phyloP scores from a whole-genome alignment of 2,888 invertebrate genomes.

The Acanthosoma haemorrhoidale region DNA sequence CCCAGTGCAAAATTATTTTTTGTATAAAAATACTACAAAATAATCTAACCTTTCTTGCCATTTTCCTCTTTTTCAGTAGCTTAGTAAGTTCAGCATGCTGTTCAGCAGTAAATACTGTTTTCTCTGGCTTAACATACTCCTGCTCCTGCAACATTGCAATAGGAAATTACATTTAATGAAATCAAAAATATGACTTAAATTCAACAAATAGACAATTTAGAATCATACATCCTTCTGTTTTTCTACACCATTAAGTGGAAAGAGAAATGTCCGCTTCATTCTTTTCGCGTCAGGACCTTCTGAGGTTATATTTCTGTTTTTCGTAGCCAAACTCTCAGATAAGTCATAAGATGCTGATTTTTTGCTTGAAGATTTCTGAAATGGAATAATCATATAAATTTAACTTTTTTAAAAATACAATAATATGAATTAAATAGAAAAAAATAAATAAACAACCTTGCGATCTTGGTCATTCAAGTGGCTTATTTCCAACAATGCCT shows the following conservation, averaged over 20 bases:
- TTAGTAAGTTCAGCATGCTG: not conserved
- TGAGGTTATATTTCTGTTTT: not conserved
- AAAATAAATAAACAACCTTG: conserved; percentile 38
- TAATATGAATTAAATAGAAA: not conserved
- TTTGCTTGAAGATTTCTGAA: not conserved
- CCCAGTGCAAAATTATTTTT: too few species aligned
- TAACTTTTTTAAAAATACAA: too few species aligned
- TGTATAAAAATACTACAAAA: not conserved
- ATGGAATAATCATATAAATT: too few species aligned
- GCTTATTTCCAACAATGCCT: conserved; percentile 56
- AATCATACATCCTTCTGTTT: not conserved
- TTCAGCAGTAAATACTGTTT: not conserved
- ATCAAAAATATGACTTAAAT: too few species aligned
- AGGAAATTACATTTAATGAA: not conserved
- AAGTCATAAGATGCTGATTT: not conserved
- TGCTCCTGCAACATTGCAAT: too few species aligned
- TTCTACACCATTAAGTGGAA: conserved; percentile 23
- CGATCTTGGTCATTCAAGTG: conserved; percentile 58
- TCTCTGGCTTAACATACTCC: not conserved
- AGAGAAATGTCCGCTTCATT: conserved; percentile 24
- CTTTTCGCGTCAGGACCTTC: conserved; percentile 29
- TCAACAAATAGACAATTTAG: too few species aligned
- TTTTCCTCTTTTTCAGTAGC: conserved; percentile 4
- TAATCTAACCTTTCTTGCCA: not conserved
- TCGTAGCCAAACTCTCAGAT: too few species aligned